Conservation (phyloP, 2,113 vertebrate species). For the Girardinichthys multiradiatus region DNA sequence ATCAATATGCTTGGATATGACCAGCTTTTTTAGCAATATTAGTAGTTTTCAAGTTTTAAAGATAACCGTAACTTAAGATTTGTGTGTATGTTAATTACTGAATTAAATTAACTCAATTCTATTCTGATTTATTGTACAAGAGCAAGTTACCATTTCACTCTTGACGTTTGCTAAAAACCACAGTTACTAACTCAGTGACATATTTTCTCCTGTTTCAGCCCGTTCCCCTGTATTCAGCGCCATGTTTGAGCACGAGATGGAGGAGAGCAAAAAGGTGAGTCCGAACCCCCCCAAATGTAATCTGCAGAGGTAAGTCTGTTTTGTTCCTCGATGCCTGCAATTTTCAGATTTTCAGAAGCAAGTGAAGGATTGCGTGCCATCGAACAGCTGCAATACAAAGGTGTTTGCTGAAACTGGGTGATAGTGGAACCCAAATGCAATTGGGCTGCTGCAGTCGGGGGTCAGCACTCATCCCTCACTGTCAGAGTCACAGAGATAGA, state of each 20-base stretch:
- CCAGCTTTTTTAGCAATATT: no score
- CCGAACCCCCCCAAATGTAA: slow-evolving; percentile 7
- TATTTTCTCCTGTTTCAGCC: slow-evolving; percentile 74
- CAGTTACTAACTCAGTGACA: no score
- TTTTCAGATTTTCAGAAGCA: slow-evolving; percentile 28
- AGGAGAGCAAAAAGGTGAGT: slow-evolving; percentile 97
- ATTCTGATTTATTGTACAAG: no score
- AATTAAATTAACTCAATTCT: no score
- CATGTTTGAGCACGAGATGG: slow-evolving; percentile 99
- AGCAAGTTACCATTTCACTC: no score
- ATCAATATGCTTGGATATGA: no score
- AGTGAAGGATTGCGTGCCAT: slow-evolving; percentile 57
- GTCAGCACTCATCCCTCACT: slow-evolving; percentile 69
- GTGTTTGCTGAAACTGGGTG: slow-evolving; percentile 55
- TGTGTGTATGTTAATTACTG: no score
- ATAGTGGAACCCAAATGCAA: slow-evolving; percentile 59
- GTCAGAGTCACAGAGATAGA: slow-evolving; percentile 50
- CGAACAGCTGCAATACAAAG: slow-evolving; percentile 40
- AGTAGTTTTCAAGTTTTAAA: no score
- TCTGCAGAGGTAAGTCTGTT: slow-evolving; percentile 21
- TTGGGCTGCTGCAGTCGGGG: slow-evolving; percentile 51
- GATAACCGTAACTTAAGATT: no score
- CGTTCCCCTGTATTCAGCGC: slow-evolving; percentile 97
- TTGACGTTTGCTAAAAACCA: no score
- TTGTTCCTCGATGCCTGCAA: slow-evolving; percentile 15